Percentiles rank a stretch among this genome's conserved stretches.
Conservation (phyloP, 1,140 invertebrate genomes). For the Drosophila suzukii region DNA sequence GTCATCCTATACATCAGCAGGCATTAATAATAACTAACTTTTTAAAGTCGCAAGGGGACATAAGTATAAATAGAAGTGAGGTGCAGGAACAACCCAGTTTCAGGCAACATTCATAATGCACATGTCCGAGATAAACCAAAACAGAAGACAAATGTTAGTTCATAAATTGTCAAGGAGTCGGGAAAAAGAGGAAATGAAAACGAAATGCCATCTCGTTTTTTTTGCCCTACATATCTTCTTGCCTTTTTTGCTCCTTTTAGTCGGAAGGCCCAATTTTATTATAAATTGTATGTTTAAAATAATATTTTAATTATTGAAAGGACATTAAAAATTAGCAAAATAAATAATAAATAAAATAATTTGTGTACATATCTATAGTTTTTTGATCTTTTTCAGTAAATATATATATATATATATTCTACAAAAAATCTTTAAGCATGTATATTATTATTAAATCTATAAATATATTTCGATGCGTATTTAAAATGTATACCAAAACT, state of each 20-base stretch:
- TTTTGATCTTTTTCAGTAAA: too few relatives aligned
- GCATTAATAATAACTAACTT: conserved; percentile 41
- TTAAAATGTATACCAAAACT: too few relatives aligned
- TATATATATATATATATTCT: too few relatives aligned
- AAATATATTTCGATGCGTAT: too few relatives aligned
- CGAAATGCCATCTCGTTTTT: conserved; percentile 14
- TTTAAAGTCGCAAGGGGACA: conserved; percentile 22
- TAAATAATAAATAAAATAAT: too few relatives aligned
- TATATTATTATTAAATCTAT: too few relatives aligned
- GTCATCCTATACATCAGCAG: not conserved
- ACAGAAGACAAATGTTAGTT: conserved; percentile 52
- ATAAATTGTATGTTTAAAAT: not conserved
- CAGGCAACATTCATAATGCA: conserved; percentile 43
- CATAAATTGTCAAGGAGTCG: conserved; percentile 51
- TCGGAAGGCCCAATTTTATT: not conserved
- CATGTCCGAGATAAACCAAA: conserved; percentile 51
- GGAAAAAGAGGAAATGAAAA: conserved; percentile 41
- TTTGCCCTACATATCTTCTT: not conserved
- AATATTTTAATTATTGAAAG: not conserved
- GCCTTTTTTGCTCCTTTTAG: not conserved
- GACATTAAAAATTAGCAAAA: too few relatives aligned
- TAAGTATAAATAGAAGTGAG: not conserved
- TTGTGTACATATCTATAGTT: too few relatives aligned
- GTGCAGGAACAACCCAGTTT: conserved; percentile 8
- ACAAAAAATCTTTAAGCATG: too few relatives aligned